Conservation (phyloP, 2,113 vertebrate genomes). For the Callithrix jacchus region DNA sequence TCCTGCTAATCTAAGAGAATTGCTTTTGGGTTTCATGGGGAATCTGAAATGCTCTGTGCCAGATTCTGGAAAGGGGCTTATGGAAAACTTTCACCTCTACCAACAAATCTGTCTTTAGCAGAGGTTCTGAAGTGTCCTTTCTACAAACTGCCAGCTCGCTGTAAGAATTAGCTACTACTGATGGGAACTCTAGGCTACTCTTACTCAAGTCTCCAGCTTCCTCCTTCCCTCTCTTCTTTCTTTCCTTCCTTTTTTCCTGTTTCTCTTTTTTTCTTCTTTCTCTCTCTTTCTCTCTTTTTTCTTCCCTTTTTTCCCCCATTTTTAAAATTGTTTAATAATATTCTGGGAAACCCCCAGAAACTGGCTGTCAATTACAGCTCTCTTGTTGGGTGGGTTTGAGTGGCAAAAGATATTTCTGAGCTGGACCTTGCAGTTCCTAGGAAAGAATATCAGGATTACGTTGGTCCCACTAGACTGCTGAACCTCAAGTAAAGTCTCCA, state of each 20-base stretch:
- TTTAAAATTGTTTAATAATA: background rate
- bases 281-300: background rate
- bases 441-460: background rate
- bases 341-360: background rate
- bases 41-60: slow-evolving; percentile 77
- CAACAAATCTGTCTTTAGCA: background rate
- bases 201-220: background rate
- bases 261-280: background rate
- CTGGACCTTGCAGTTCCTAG: background rate
- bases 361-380: background rate
- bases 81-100: background rate
- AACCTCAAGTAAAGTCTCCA: background rate
- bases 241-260: no score
- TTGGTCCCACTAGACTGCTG: background rate
- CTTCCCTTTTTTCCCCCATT: background rate
- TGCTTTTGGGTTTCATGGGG: slow-evolving; percentile 81
- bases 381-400: background rate
- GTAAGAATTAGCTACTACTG: background rate
- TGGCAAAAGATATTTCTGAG: background rate
- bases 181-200: background rate
- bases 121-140: slow-evolving; percentile 54
- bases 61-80: slow-evolving; percentile 52
- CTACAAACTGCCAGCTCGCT: background rate
- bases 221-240: no score
- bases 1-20: slow-evolving; percentile 85